Evolutionary conservation across 2,113 vertebrate genomes (phyloP), one percentile per base, ranked within the genome.

Genomic region (Otus sunia): DNA sequence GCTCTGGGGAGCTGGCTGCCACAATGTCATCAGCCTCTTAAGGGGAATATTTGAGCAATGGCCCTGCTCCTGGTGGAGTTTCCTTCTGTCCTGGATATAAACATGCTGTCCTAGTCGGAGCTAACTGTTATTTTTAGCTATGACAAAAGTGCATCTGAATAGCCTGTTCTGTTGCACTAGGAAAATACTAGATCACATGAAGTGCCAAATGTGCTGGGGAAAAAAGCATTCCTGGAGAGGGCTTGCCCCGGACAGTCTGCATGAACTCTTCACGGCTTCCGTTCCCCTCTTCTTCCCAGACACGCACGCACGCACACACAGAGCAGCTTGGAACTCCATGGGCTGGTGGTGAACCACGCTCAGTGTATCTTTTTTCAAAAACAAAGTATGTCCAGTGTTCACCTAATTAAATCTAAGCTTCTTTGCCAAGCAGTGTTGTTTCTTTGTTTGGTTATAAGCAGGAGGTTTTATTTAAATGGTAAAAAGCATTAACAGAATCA

Each of bases 81-180:
- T 95, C 92, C 71, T 90, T 66, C 86, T 88, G 29, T 88, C 59
- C 50, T 8, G 5, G 82, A 76, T 90, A 20, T 81, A 90, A 94
- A 94, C 92, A 92, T 3, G 6, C 75, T 80, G 79, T 81, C 77
- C 91, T 34, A 34, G 67, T 9, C 8, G 2, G 86, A 90, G 66
- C 86, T 88, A 58, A 83, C 41, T 69, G 93, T 53, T 96, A 93
- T 96, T 96, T 91, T 95, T 94, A 96, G 92, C 85, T n/a, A 32
- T 43, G 45, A 94, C 87, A 88, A 81, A 91, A 96, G 77, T 18
- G 36, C 84, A 89, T 92, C 86, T 94, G 76, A 92, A 95, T 96
- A 94, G 83, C 68, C 50, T 27, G 37, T 55, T 87, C 69, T 87
- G 43, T 72, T 75, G 52, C 43, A 12, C 39, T 95, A 76, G 91